Conservation (phyloP, 2,797 vertebrate species). For the Lates japonicus region DNA sequence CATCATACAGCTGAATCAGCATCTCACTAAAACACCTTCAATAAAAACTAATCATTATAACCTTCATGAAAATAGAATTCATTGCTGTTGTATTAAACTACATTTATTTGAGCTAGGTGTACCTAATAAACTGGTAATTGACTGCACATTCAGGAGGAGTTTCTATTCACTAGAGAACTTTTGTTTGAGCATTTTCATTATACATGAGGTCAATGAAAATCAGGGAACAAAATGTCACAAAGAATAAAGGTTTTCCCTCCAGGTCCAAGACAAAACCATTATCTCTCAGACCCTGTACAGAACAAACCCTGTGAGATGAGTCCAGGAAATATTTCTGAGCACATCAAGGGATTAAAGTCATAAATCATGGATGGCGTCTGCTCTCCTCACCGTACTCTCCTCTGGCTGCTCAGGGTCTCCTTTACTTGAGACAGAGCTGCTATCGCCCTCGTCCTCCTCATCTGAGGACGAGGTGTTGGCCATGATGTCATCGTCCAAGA, state of each 20-base stretch:
- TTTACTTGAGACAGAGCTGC: slow-evolving; percentile 92
- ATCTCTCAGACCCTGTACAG: slow-evolving; percentile 12
- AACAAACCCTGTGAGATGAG: slow-evolving; percentile 17
- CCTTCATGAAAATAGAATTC: neutral
- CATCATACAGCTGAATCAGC: neutral
- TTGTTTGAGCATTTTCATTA: neutral
- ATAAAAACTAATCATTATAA: neutral
- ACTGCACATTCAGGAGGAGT: neutral
- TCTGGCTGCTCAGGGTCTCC: slow-evolving; percentile 87
- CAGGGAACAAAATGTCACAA: slow-evolving; percentile 6
- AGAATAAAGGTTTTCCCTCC: slow-evolving; percentile 11
- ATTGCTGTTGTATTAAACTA: no score
- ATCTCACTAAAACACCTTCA: neutral
- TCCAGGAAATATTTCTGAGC: slow-evolving; percentile 29
- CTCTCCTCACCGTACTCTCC: slow-evolving; percentile 85
- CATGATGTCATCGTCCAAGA: slow-evolving; percentile 86
- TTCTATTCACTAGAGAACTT: neutral
- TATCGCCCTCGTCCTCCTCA: slow-evolving; percentile 88
- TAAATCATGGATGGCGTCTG: neutral
- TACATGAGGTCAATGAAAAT: slow-evolving; percentile 3
- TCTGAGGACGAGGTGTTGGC: slow-evolving; percentile 85
- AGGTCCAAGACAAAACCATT: neutral
- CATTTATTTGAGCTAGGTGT: no score
- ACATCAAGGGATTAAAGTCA: slow-evolving; percentile 14
- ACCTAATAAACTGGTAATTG: neutral